A percentile compares a stretch with the other conserved stretches of the same genome.
Evolutionary conservation across 2,888 invertebrate species (phyloP).

Genomic region (Stictocephala bisonia): DNA sequence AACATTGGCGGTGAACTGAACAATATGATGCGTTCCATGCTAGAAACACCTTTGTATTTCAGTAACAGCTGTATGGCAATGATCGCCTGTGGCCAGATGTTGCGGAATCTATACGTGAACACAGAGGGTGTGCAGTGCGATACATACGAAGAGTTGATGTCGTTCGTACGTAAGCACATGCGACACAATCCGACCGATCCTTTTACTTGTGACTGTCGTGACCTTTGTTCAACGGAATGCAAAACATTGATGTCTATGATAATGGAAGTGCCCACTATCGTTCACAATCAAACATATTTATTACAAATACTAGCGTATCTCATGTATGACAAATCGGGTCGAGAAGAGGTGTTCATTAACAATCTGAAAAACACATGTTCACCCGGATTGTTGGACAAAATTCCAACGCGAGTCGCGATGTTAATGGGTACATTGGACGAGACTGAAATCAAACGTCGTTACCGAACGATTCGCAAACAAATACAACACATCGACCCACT

Average conservation of each 20-base stretch:
- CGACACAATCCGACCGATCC: constrained; percentile 18
- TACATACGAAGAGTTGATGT: background rate
- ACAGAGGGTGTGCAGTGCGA: background rate
- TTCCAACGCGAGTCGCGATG: constrained; percentile 3
- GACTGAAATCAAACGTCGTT: background rate
- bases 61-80: background rate
- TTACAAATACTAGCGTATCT: constrained; percentile 9
- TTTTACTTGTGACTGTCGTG: background rate
- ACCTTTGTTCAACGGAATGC: background rate
- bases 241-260: constrained; percentile 4
- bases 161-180: background rate
- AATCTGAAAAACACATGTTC: constrained; percentile 3
- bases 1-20: too few relatives aligned
- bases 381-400: constrained; percentile 2
- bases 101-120: background rate
- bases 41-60: constrained; percentile 2
- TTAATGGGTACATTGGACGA: constrained; percentile 11
- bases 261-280: background rate
- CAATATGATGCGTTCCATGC: background rate
- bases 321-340: background rate
- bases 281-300: constrained; percentile 10
- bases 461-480: too few relatives aligned
- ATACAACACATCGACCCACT: background rate
- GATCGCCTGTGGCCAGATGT: background rate
- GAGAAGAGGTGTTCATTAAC: background rate